Evolutionary conservation across 1,140 invertebrate genomes (phyloP), one percentile per base, ranked within the genome.

Genomic region (Hyles euphorbiae): DNA sequence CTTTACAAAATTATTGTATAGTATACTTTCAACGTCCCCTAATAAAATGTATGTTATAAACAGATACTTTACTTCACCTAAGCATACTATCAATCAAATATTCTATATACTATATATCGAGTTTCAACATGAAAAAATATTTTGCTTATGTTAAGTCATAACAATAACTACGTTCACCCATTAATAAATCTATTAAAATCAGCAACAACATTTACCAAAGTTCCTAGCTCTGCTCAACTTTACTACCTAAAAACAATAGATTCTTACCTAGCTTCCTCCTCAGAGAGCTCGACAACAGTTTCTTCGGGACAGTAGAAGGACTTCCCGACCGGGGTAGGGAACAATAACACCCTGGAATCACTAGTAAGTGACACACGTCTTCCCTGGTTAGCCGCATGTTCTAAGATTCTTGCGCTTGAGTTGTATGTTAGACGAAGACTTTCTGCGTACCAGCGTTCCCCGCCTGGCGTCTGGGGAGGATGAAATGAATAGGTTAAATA

Each of bases 301-400:
- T 96, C 95, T 33, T 93, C 90, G 51, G 91, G 85, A 70, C 96
- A 97, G 9, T 91, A 88, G 72, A 93, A 97, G 0, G 95, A 96
- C 73, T 96, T 95, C 4, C 96, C 95, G 10, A 97, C 94, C 0
- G 95, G 95, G 0, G 96, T 97, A 2, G 94, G 93, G 67, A 96
- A 96, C 47, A 96, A 78, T 75, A 94, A 92, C 2, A 92, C 86
- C 11, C 90, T 90, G 5, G 88, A 74, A 0, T 90, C 90, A 1
- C 92, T 93, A 2, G 90, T 92, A 44, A 95, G 70, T 53, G 91
- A 91, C 4, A 91, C 90, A 32, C 80, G 73, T 7, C 91, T 60
- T 0, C 85, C 84, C 34, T 90, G 90, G 53, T 89, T 89, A 2
- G 82, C 81, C 6, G 90, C 89, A 65, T 91, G 91, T 60, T 91